Base-by-base conservation (phyloP, 2,888 invertebrate species). In the Labia minor region DNA sequence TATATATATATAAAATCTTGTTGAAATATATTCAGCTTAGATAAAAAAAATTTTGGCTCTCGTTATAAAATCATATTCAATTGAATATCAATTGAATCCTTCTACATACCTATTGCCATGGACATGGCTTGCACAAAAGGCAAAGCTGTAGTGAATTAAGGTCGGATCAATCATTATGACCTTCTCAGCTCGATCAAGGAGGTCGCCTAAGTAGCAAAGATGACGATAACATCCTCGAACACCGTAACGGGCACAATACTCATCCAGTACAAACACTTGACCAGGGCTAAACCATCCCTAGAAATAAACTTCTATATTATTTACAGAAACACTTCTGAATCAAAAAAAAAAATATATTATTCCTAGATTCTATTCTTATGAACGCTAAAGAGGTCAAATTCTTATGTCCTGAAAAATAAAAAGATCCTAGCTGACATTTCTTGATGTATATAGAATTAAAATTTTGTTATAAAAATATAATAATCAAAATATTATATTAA, bases 261-360 rank as follows among this genome's bases (percentile, higher is more conserved):
- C 96, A 77, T 99, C 99, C 72, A 99, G 81, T 11, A 97, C 96
- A 80, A 98, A 99, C 66, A 98, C 90, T 83, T 99, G 99, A 0
- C 98, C 98, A 0, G 99, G 98, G 74, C 97, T 97, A 80, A 99
- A 98, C 99, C 99, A 99, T 72, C 99, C 99, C 95, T 95, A 78
- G 18, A 78, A 75, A 69, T 70, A 67, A 70, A 67, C n/a, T n/a
- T n/a, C n/a, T n/a, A n/a, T n/a, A n/a, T n/a, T n/a, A n/a, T n/a
- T n/a, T n/a, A n/a, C n/a, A n/a, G n/a, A n/a, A n/a, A n/a, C n/a
- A n/a, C 14, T 1, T 10, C 18, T 61, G 4, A 19, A 14, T 26
- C 62, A 62, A 19, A n/a, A 20, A 1, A 19, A 19, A 61, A 8
- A 66, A 11, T 1, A 6, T 26, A 16, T 66, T 4, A 14, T 66